Evolutionary conservation across 2,113 vertebrate species (phyloP).

Genomic region (Tringa solitaria): DNA sequence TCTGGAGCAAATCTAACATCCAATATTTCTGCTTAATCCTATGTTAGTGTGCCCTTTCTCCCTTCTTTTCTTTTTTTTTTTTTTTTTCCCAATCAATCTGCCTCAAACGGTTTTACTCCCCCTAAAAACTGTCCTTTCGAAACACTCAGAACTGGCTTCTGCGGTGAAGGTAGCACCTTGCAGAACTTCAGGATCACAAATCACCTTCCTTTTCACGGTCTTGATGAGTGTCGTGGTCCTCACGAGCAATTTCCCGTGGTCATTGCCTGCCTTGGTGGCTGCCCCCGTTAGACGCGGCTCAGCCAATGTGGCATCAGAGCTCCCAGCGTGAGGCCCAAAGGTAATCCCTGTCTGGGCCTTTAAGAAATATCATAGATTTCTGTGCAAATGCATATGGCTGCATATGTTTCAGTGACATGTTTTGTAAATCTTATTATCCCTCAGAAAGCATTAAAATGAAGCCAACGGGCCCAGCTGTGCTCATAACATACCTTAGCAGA

Average conservation of each 20-base stretch:
- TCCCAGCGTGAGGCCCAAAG: neutral
- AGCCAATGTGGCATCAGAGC: neutral
- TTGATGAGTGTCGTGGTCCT: neutral
- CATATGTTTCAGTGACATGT: slow-evolving; percentile 17
- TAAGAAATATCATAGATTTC: slow-evolving; percentile 2
- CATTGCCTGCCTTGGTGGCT: neutral
- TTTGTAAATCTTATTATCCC: slow-evolving; percentile 53
- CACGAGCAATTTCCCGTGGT: neutral
- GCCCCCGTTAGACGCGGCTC: neutral
- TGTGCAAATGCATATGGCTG: neutral
- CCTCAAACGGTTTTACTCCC: neutral
- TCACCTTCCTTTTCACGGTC: neutral
- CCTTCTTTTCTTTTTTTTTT: neutral
- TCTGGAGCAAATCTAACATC: slow-evolving; percentile 42
- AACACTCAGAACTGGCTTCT: neutral
- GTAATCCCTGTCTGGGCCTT: neutral
- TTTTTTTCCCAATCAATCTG: neutral
- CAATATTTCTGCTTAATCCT: slow-evolving; percentile 18
- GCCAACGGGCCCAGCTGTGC: slow-evolving; percentile 25
- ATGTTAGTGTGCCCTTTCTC: neutral
- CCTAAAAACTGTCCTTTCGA: neutral
- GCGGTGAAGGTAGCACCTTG: neutral
- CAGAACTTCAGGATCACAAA: neutral
- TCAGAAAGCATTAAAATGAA: slow-evolving; percentile 54
- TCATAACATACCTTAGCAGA: slow-evolving; percentile 54